Percentiles rank a stretch among this genome's conserved stretches.
These are phyloP conservation scores for Hydraecia micacea DNA, from an alignment of 2,888 invertebrate species.

Conservation along the genomic window DNA sequence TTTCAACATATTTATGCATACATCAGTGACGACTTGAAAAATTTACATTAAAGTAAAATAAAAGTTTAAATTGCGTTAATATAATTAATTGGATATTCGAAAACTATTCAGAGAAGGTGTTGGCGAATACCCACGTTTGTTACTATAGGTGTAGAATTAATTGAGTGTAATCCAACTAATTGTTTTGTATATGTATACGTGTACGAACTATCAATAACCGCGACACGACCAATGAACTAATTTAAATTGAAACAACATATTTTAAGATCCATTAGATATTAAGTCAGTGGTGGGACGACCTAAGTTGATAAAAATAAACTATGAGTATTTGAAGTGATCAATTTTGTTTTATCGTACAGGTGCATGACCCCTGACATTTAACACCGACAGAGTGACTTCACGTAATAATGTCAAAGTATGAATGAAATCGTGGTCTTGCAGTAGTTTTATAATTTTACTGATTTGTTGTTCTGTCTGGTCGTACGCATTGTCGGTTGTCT, in stretches of 20 bases:
- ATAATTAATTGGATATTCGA: constrained; percentile 56
- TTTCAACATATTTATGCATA: constrained; percentile 44
- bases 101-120: constrained; percentile 47
- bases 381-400: constrained; percentile 59
- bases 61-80: constrained; percentile 56
- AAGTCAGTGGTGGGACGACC: constrained; percentile 15
- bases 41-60: constrained; percentile 68
- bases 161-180: constrained; percentile 35
- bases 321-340: constrained; percentile 31
- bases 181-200: constrained; percentile 32
- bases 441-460: constrained; percentile 37
- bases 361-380: constrained; percentile 74
- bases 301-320: constrained; percentile 40
- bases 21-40: constrained; percentile 52
- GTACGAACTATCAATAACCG: constrained; percentile 20
- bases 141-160: constrained; percentile 42
- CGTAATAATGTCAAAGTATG: constrained; percentile 49
- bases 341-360: constrained; percentile 58
- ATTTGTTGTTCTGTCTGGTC: constrained; percentile 47
- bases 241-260: constrained; percentile 26
- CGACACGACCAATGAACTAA: constrained; percentile 26
- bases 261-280: constrained; percentile 26
- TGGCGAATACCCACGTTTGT: constrained; percentile 37
- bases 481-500: constrained; percentile 28
- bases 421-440: constrained; percentile 55